phyloP scores from a whole-genome alignment of 2,888 invertebrate genomes.

The Nezara viridula region DNA sequence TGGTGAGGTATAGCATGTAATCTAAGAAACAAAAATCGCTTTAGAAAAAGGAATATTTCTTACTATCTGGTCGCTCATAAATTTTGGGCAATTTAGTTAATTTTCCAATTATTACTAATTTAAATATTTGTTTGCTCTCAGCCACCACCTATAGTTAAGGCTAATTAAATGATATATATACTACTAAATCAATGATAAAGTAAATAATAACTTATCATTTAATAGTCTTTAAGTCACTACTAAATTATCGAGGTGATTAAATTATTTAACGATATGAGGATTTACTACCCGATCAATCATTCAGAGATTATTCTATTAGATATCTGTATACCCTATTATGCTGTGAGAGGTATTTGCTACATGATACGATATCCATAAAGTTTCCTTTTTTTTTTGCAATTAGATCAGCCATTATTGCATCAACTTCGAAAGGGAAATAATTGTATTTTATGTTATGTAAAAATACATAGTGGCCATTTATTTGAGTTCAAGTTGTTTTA shows the following conservation, averaged over 20 bases:
- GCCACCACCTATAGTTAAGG: not conserved
- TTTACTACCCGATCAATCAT: not conserved
- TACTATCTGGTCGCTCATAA: not conserved
- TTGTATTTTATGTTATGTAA: too few species aligned
- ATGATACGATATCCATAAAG: not conserved
- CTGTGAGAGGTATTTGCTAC: not conserved
- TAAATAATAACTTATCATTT: constrained; percentile 2
- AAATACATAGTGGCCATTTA: too few species aligned
- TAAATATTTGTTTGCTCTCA: not conserved
- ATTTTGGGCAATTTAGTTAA: not conserved
- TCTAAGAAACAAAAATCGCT: too few species aligned
- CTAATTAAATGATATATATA: not conserved
- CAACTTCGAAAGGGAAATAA: too few species aligned
- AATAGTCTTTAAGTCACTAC: not conserved
- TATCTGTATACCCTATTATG: not conserved
- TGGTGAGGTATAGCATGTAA: too few species aligned
- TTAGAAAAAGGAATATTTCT: too few species aligned
- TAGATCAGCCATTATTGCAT: not conserved
- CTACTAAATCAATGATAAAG: not conserved
- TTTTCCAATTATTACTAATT: not conserved
- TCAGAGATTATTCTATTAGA: not conserved
- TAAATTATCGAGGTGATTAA: not conserved
- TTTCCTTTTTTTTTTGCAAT: not conserved
- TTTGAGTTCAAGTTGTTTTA: too few species aligned
- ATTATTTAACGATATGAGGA: not conserved